Evolutionary conservation across 1,140 invertebrate genomes (phyloP), one percentile per base, ranked within the genome.

Genomic region (Calliphora vicina): DNA sequence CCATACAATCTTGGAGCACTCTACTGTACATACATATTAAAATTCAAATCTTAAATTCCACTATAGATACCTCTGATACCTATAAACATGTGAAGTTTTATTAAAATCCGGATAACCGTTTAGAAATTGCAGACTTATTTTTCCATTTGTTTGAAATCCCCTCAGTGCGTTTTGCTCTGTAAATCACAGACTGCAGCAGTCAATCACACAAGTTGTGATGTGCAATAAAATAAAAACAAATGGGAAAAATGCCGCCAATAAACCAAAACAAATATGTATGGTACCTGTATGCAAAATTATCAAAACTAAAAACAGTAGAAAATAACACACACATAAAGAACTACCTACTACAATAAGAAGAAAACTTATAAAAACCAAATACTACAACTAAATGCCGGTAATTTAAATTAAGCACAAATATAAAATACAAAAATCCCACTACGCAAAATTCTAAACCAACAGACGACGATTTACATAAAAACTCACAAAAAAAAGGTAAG

Each of bases 351-450:
- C n/a, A n/a, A n/a, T n/a, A n/a, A n/a, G n/a, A n/a, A n/a, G n/a
- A n/a, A n/a, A n/a, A n/a, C n/a, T n/a, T n/a, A 50, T 50, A 50
- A 50, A 6, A 50, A 50, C 12, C 20, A 67, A 67, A 67, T 25
- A 25, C 9, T 67, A 67, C 61, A 67, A 67, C 20, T 23, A 67
- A 67, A 67, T 67, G 61, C 61, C 61, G 61, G 61, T 67, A 67
- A 67, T 67, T 67, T 67, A 67, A 67, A 67, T 67, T 67, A 67
- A 67, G 61, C 61, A 25, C 61, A 67, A 67, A 57, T 25, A 23
- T 25, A 23, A 67, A 67, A 67, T 67, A 6, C 6, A 67, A 67
- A 67, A 67, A 20, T n/a, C 61, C 61, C 61, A 67, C 10, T 8
- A 67, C 12, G 17, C 12, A 17, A 50, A 50, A 50, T 50, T n/a